These are phyloP conservation scores for Mesoligia furuncula DNA, from an alignment of 2,888 invertebrate species.

Conservation along the genomic window DNA sequence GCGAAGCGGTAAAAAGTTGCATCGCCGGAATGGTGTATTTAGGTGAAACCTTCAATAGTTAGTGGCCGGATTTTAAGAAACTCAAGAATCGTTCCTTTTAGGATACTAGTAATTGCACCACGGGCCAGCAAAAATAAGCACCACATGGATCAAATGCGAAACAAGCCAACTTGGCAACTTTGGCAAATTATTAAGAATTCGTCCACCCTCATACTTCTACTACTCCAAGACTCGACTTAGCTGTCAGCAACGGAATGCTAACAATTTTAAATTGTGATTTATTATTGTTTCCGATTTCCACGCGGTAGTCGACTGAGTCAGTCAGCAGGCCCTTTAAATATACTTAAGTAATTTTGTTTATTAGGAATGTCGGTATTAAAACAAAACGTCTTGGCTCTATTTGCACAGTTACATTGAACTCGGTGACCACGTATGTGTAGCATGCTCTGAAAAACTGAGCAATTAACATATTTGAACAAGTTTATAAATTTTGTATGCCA, in stretches of 20 bases:
- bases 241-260: not conserved
- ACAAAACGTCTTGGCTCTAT: not conserved
- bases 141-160: not conserved
- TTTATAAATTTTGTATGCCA: not conserved
- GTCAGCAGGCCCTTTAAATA: not conserved
- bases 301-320: not conserved
- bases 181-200: not conserved
- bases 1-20: not conserved
- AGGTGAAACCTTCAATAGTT: not conserved
- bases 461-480: not conserved
- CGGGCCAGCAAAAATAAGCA: not conserved
- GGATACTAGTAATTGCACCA: not conserved
- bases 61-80: not conserved
- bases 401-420: not conserved
- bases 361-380: not conserved
- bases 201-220: not conserved
- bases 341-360: not conserved
- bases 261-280: not conserved
- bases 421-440: not conserved
- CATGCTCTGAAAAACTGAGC: not conserved
- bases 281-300: not conserved
- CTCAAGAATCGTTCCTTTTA: not conserved
- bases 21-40: not conserved
- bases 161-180: not conserved
- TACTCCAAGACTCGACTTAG: not conserved